A percentile compares a stretch with the other conserved stretches of the same genome.
These are phyloP conservation scores for Trichogramma pretiosum DNA, from an alignment of 1,140 invertebrate genomes.

Conservation along the genomic window DNA sequence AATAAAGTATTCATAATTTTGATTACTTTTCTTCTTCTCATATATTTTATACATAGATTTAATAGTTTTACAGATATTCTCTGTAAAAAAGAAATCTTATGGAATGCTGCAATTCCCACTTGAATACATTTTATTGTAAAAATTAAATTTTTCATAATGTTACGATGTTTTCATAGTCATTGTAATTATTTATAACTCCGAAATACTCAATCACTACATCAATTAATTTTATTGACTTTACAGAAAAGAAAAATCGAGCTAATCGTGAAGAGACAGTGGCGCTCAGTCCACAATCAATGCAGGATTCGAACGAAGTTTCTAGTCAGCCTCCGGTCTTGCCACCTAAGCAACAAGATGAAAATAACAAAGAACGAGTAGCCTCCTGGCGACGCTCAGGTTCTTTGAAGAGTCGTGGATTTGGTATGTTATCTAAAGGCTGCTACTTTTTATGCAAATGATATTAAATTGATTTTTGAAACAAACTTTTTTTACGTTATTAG, in stretches of 20 bases:
- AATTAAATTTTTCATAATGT: too few species aligned
- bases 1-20: too few species aligned
- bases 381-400: constrained; percentile 54
- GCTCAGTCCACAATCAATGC: constrained; percentile 38
- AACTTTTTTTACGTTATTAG: background rate
- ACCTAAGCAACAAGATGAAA: constrained; percentile 48
- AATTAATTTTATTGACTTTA: constrained; percentile 33
- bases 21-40: too few species aligned
- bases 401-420: constrained; percentile 46
- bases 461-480: constrained; percentile 20
- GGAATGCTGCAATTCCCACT: too few species aligned
- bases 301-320: constrained; percentile 48
- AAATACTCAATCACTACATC: too few species aligned
- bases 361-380: constrained; percentile 49
- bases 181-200: too few species aligned
- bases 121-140: too few species aligned
- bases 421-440: constrained; percentile 36
- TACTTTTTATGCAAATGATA: constrained; percentile 32
- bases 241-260: constrained; percentile 58
- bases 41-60: too few species aligned
- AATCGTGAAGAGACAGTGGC: constrained; percentile 47
- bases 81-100: too few species aligned
- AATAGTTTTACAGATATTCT: too few species aligned
- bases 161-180: too few species aligned
- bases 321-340: constrained; percentile 46